Base-by-base conservation (phyloP, 2,113 vertebrate species). In the Piprites chloris region DNA sequence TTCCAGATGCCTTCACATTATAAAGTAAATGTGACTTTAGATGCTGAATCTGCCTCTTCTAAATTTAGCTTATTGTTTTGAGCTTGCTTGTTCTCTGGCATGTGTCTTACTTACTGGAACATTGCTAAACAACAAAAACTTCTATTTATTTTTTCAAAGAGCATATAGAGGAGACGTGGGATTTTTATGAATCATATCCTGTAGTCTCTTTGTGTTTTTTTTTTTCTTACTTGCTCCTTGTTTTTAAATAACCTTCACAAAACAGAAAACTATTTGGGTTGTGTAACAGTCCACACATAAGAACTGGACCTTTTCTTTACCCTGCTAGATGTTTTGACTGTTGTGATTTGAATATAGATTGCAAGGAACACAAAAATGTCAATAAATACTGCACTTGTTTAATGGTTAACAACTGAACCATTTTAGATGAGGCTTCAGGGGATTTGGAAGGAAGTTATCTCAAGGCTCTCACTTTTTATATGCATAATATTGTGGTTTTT, bases 181-280 rank as follows among this genome's bases (percentile, higher is more conserved):
- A 96, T 97, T 98, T 98, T 98, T 97, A 98, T 98, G 97, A 98
- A 98, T 98, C 98, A 98, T 96, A 98, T 98, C 97, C 97, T 98
- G 97, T 97, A 96, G 96, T 96, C 97, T 98, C 81, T 89, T 97
- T 93, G 78, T 91, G 46, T 58, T 50, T 53, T 41, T 80, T 42
- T 77, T 95, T 93, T 97, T 96, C 97, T 88, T 96, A 93, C 85
- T 98, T 4, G 33, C 66, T 96, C 95, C 92, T 92, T 87, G 3
- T 47, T 97, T 97, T 96, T 94, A 96, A 97, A 90, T 84, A 91
- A 85, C 63, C 91, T 95, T 96, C 91, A 96, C 91, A 94, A 97
- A 98, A 94, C 62, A 96, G 42, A 96, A 85, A 97, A 95, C 41
- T 59, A 62, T 96, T 98, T 97, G 81, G 68, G 33, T 92, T 97